Conservation (phyloP, 2,797 vertebrate genomes). For the Pipistrellus pipistrellus region DNA sequence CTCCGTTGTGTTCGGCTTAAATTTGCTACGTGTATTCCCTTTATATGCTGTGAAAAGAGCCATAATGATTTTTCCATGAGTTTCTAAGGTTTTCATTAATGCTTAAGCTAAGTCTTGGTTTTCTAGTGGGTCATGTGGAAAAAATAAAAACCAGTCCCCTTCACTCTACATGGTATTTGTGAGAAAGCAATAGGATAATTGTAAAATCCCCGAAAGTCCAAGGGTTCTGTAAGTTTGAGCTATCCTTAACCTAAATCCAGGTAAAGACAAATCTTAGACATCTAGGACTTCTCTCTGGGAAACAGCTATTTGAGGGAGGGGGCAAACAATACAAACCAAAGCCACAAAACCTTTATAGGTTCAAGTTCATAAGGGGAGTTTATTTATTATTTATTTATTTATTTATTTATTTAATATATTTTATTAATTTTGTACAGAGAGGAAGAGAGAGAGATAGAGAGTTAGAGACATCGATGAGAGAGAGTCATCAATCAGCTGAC, state of each 20-base stretch:
- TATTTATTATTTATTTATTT: background rate
- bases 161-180: background rate
- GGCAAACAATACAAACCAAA: background rate
- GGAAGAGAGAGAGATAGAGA: no score
- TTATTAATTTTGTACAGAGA: no score
- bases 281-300: no score
- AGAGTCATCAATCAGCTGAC: no score
- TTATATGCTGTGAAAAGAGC: background rate
- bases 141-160: background rate
- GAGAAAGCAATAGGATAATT: background rate
- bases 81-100: background rate
- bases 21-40: background rate
- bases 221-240: background rate
- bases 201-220: background rate
- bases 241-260: background rate
- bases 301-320: background rate
- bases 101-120: background rate
- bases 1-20: background rate
- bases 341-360: background rate
- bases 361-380: background rate
- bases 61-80: background rate
- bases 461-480: no score
- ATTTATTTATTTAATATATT: no score
- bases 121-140: background rate
- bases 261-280: background rate